Evolutionary conservation across 2,888 invertebrate genomes (phyloP), one percentile per base, ranked within the genome.

Genomic region (Celastrina argiolus): DNA sequence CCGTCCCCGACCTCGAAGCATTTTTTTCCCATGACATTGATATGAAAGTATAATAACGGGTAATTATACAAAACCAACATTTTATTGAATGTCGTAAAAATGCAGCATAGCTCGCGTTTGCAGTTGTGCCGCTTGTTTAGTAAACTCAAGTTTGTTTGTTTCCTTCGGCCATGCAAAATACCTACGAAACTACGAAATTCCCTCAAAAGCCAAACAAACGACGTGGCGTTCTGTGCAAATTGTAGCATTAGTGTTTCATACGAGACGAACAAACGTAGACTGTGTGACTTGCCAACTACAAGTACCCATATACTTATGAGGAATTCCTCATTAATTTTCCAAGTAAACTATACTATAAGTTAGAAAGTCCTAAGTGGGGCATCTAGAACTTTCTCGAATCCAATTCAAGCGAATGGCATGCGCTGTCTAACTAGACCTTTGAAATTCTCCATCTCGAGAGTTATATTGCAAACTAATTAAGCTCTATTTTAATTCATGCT

Each of bases 281-380:
- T 34, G 58, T 58, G 28, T 58, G 34, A 59, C 34, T 59, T 22
- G 34, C 34, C 1, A 59, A 34, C 31, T 36, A 12, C 12, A 34
- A 18, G 34, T n/a, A 34, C 18, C 22, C 5, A 1, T 36, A 59
- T 34, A 18, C 12, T 12, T 36, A 59, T 34, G 36, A 59, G 16
- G 12, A 36, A 59, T 59, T 59, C 10, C 16, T 34, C n/a, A 34
- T 59, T 59, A n/a, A 59, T 51, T 51, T 51, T 51, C 22, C 22
- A 51, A 51, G 51, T 31, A 31, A 6, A n/a, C 4, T 1, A 31
- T 0, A 3, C 0, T 6, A 1, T 31, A 31, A 45, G 18, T 45
- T 18, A n/a, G 42, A 16, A 42, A 42, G 7, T 18, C 18, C 18
- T 18, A 42, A 45, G 45, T 45, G 8, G 45, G 45, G 6, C 22